Evolutionary conservation across 2,797 vertebrate genomes (phyloP).

Genomic region (Chelon auratus): DNA sequence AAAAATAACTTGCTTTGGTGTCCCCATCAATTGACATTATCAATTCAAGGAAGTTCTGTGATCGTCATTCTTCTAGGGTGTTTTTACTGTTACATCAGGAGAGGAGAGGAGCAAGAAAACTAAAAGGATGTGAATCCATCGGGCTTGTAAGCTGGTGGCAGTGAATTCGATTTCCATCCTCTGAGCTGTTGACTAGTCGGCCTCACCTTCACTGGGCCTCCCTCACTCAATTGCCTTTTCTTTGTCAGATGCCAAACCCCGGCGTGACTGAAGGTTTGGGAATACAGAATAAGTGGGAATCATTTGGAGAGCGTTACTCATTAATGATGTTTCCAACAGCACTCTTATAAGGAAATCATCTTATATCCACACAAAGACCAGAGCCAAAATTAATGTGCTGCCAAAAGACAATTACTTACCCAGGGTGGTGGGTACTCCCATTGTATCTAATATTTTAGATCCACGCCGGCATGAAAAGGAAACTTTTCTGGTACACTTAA

Average conservation of each 20-base stretch:
- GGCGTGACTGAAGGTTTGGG: constrained; percentile 21
- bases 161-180: constrained; percentile 49
- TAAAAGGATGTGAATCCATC: constrained; percentile 15
- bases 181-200: constrained; percentile 53
- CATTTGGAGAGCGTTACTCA: constrained; percentile 13
- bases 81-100: not conserved
- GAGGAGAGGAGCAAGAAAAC: constrained; percentile 14
- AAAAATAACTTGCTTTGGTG: not conserved
- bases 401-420: constrained; percentile 20
- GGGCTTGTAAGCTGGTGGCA: constrained; percentile 51
- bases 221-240: not conserved
- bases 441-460: not conserved
- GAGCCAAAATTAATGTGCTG: constrained; percentile 13
- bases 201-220: constrained; percentile 12
- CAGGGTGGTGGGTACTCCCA: no score
- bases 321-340: constrained; percentile 52
- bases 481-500: not conserved
- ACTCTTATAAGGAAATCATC: constrained; percentile 28
- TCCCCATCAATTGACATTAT: constrained; percentile 10
- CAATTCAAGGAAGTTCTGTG: not conserved
- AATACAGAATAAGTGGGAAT: constrained; percentile 23
- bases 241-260: constrained; percentile 13
- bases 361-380: constrained; percentile 10
- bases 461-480: not conserved
- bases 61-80: not conserved